These are phyloP conservation scores for Echinometra lucunter DNA, from an alignment of 53 echinoderm and acorn worm genomes.

Conservation along the genomic window DNA sequence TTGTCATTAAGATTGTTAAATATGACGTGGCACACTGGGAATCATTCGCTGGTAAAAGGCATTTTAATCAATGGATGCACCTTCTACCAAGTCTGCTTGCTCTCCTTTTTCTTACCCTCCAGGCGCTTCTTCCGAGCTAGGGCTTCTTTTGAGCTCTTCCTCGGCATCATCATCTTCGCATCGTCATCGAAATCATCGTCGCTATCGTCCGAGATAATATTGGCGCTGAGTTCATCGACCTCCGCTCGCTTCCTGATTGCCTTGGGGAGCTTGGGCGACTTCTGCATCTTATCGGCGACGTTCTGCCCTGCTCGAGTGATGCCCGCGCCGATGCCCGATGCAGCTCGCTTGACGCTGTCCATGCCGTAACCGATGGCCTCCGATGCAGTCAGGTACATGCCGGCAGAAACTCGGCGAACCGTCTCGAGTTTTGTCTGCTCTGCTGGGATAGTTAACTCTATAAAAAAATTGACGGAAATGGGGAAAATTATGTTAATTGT, in stretches of 20 bases:
- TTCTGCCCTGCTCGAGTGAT: constrained; percentile 61
- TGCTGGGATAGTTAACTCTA: constrained; percentile 51
- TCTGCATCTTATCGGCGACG: constrained; percentile 68
- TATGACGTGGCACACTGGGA: too few relatives aligned
- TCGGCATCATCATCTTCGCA: constrained; percentile 16
- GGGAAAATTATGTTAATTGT: neutral
- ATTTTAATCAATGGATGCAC: too few relatives aligned
- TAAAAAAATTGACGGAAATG: too few relatives aligned
- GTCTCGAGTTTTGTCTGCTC: constrained; percentile 61
- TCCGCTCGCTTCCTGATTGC: constrained; percentile 53
- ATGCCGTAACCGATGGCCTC: constrained; percentile 47
- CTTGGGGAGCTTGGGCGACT: constrained; percentile 58
- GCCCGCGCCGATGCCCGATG: constrained; percentile 52
- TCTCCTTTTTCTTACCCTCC: constrained; percentile 45
- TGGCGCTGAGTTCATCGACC: constrained; percentile 47
- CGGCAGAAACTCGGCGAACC: constrained; percentile 28
- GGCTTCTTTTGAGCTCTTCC: constrained; percentile 56
- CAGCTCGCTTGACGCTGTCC: constrained; percentile 64
- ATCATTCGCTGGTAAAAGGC: too few relatives aligned
- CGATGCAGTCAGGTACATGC: constrained; percentile 40
- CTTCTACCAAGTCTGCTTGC: neutral
- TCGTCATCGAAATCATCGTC: constrained; percentile 25
- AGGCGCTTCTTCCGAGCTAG: constrained; percentile 27
- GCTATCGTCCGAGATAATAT: constrained; percentile 30
- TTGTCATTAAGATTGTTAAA: too few relatives aligned